Percentiles rank a stretch among this genome's conserved stretches.
Evolutionary conservation across 2,113 vertebrate genomes (phyloP).

Genomic region (Poeciliopsis turrubarensis): DNA sequence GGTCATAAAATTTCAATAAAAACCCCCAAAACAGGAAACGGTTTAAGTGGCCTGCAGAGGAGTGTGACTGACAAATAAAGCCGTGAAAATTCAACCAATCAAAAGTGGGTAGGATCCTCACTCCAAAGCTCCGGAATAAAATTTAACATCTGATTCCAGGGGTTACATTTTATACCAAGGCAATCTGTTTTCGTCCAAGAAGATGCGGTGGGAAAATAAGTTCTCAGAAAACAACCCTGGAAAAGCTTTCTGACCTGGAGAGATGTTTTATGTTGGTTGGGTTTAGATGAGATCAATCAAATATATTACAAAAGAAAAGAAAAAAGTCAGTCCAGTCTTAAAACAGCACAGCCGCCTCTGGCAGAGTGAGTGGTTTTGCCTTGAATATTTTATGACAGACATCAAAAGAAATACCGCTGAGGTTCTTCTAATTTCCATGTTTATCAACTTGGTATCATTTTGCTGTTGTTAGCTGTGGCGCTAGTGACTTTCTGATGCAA

Average conservation of each 20-base stretch:
- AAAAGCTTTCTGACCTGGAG: background rate
- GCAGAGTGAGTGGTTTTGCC: background rate
- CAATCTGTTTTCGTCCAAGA: background rate
- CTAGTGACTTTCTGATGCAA: background rate
- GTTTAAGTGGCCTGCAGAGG: background rate
- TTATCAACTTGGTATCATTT: background rate
- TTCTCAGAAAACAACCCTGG: background rate
- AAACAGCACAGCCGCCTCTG: background rate
- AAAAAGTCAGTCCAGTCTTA: background rate
- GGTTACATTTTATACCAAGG: background rate
- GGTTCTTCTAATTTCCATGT: background rate
- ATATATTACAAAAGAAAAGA: background rate
- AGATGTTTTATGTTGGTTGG: too few relatives aligned
- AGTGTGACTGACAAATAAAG: background rate
- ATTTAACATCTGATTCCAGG: background rate
- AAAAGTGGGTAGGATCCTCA: background rate
- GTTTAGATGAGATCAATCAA: too few relatives aligned
- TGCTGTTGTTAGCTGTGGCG: background rate
- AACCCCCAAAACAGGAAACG: background rate
- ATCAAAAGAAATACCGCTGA: background rate
- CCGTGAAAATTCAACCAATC: background rate
- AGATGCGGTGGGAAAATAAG: background rate
- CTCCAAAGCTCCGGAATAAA: background rate
- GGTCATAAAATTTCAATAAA: background rate
- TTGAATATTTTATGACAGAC: background rate